Evolutionary conservation across 2,888 invertebrate genomes (phyloP), one percentile per base, ranked within the genome.

Genomic region (Tachystola acroxantha): DNA sequence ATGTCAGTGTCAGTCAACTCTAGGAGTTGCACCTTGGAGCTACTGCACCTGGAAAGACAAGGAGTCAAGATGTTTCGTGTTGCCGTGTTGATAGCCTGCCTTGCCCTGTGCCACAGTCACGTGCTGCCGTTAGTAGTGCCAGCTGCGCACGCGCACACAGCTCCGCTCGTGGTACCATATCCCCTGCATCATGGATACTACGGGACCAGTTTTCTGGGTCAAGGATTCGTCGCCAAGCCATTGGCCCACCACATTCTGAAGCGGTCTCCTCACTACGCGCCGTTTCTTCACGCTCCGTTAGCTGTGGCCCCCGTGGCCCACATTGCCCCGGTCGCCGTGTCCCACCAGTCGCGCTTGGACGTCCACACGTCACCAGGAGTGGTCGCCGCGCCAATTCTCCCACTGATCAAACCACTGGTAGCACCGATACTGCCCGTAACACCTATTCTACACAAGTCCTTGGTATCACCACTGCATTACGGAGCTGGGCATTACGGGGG

Each of bases 311-410:
- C 59, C n/a, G 25, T 68, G 1, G 60, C 58, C 6, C 61, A 59
- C 0, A 52, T 72, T 1, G 56, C 61, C 19, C 88, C 88, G 25
- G 71, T 81, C 2, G 80, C 89, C 1, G 82, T 89, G 0, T 89
- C 88, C 3, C 88, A 88, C 44, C 89, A 89, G 50, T 85, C 88
- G 41, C 81, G 88, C 7, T 59, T 87, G 22, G 86, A 89, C 48
- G 71, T 88, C 14, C 88, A 78, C 16, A 53, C 70, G 2, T 54
- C 69, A 0, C 73, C 76, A 9, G 64, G 68, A 6, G 46, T 77
- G 1, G 50, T 71, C 0, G 43, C 55, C 6, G 55, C 66, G 0
- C 46, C 61, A 1, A 45, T 66, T 0, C 32, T 62, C 2, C 57
- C 73, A 1, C 54, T 73, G 1, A 57, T 71, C 1, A 67, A 69